Evolutionary conservation across 2,797 vertebrate genomes (phyloP).

Genomic region (Molossus molossus): DNA sequence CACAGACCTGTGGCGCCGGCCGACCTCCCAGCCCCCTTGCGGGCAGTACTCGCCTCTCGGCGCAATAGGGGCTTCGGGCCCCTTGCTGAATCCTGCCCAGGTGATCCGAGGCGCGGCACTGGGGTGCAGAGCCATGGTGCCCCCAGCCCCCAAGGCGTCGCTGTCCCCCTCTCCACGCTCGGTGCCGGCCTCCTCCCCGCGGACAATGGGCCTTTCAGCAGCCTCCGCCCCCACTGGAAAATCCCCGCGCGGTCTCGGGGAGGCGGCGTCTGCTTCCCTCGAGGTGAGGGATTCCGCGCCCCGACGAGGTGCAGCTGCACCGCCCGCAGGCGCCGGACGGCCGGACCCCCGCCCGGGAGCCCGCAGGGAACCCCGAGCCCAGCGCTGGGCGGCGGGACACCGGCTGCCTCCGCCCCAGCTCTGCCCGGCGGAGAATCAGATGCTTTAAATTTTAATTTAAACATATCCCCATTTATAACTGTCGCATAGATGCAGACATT

Average conservation of each 20-base stretch:
- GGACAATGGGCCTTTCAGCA: constrained; percentile 87
- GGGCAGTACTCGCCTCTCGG: background rate
- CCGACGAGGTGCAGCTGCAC: constrained; percentile 76
- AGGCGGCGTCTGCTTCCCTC: constrained; percentile 83
- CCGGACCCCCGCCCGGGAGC: background rate
- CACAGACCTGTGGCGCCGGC: background rate
- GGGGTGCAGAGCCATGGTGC: background rate
- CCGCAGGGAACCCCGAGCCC: background rate
- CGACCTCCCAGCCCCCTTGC: background rate
- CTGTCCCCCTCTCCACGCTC: constrained; percentile 58
- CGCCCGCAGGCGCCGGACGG: constrained; percentile 73
- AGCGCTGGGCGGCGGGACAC: too few relatives aligned
- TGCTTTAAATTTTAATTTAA: background rate
- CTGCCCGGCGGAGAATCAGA: background rate
- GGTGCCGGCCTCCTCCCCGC: constrained; percentile 74
- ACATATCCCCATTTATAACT: background rate
- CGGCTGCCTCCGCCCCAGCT: background rate
- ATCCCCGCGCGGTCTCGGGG: constrained; percentile 85
- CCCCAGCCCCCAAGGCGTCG: background rate
- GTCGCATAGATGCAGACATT: background rate
- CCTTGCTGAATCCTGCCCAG: fast-evolving
- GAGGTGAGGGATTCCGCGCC: constrained; percentile 84
- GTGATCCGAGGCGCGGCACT: background rate
- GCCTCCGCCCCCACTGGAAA: constrained; percentile 86
- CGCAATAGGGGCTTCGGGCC: background rate